Percentiles rank a stretch among this genome's conserved stretches.
Conservation (phyloP, 1,140 invertebrate species). For the Drosophila pectinifera region DNA sequence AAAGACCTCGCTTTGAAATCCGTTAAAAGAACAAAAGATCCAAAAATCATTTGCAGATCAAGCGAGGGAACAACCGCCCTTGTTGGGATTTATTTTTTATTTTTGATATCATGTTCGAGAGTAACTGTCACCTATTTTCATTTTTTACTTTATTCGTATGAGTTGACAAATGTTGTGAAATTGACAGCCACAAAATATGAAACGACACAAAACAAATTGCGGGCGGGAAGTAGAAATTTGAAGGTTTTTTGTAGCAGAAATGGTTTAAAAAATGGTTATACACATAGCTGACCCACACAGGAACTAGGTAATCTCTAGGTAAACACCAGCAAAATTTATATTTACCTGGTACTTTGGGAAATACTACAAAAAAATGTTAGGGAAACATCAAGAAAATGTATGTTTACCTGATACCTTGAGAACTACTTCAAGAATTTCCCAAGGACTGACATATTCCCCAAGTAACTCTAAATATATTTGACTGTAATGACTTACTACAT, state of each 20-base stretch:
- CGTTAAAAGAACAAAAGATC: conserved; percentile 2
- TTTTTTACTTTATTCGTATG: conserved; percentile 60
- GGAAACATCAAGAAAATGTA: too few relatives aligned
- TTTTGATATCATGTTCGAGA: background rate
- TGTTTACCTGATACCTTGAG: too few relatives aligned
- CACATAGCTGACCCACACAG: background rate
- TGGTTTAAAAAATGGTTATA: conserved; percentile 6
- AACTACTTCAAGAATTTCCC: background rate
- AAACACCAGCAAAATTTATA: background rate
- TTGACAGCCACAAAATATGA: conserved; percentile 54
- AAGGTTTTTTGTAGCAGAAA: conserved; percentile 4
- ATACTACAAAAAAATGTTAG: too few relatives aligned
- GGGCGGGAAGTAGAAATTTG: background rate
- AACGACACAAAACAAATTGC: conserved; percentile 17
- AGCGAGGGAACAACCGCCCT: conserved; percentile 1
- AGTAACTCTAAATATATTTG: too few relatives aligned
- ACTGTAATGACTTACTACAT: background rate
- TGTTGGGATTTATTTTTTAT: background rate
- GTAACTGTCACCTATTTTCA: conserved; percentile 51
- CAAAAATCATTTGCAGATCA: conserved; percentile 42
- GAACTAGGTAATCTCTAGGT: background rate
- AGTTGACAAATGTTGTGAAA: conserved; percentile 66
- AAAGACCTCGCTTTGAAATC: conserved; percentile 8
- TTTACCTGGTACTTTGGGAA: background rate
- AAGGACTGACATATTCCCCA: background rate